Base-by-base conservation (phyloP, 2,113 vertebrate genomes). In the Pogonocichla stellata region DNA sequence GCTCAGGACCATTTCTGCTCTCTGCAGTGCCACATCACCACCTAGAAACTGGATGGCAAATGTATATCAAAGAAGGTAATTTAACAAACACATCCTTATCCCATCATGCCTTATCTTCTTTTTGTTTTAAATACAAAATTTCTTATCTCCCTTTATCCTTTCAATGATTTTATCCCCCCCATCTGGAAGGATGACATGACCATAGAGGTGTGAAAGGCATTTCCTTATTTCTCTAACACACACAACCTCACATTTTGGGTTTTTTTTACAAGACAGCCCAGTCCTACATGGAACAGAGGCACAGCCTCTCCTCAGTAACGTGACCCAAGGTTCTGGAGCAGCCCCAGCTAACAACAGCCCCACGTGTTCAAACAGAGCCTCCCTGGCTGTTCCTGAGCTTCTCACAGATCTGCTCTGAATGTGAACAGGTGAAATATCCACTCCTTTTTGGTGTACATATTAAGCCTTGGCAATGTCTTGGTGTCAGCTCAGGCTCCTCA, bases 401-500 rank as follows among this genome's bases (percentile, higher is more conserved):
- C 58, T 40, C 28, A 23, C 24, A 33, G 45, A 26, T 9, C 19
- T 48, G 48, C 42, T 80, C n/a, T 62, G 19, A 60, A 33, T 2
- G 11, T 36, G 12, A 75, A 71, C 8, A 66, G 12, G 11, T 34
- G 50, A n/a, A 69, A 50, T 4, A 20, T 2, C 19, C 1, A 6
- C n/a, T 28, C 4, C 1, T 33, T 77, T 51, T 5, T 33, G 13
- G 9, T 19, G 43, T 5, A 18, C 25, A 8, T 2, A 3, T 16
- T 1, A 53, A 65, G 16, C 5, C 36, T 6, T 19, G 36, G 48
- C 50, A 54, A 2, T 5, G 3, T 6, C 10, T 10, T 8, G 14
- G 6, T 14, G 56, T 1, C 7, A 54, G 33, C 71, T 18, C 31
- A 31, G 53, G 48, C 8, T 70, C 61, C 96, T 92, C 96, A 99